Base-by-base conservation (phyloP, 2,888 invertebrate genomes). In the Xestoiulus laeticollis region DNA sequence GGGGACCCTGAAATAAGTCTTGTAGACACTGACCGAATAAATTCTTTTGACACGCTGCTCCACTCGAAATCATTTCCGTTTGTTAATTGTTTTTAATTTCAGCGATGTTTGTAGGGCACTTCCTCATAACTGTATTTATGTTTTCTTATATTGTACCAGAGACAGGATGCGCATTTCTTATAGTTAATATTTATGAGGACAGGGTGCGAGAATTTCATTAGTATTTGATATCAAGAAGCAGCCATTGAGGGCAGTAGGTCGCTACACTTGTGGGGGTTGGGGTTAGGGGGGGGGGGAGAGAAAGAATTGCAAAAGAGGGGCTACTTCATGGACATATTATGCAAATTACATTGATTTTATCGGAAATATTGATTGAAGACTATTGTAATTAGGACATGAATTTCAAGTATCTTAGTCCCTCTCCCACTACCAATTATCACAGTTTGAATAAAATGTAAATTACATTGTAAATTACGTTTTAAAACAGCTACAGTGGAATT, bases 81-180 rank as follows among this genome's bases (percentile, higher is more conserved):
- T n/a, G n/a, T 68, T 68, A 22, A 68, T 68, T 68, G 59, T 68
- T 68, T 22, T 68, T 68, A 68, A 68, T 68, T 68, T 68, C 59
- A 10, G 59, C 6, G 59, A 22, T 68, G 59, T 68, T 68, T 68
- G 59, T 68, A 68, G 59, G 59, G 22, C 59, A 68, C 59, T 68
- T 68, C 59, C 59, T 68, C 59, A 68, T 68, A 68, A 68, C 59
- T 68, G 22, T 8, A 68, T 68, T 68, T 68, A 38, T 38, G 59
- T 53, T 53, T 53, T 53, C 53, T 22, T 68, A 68, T 26, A 22
- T 53, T n/a, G 53, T 53, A 68, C n/a, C 22, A 19, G 59, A 68
- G 59, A 68, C 59, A 68, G 59, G 59, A 68, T 68, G 59, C 59
- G 22, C 59, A 68, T 22, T 22, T 68, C 59, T 22, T 68, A 19